Conservation (phyloP, 2,797 vertebrate genomes). For the Sebastes elongatus region DNA sequence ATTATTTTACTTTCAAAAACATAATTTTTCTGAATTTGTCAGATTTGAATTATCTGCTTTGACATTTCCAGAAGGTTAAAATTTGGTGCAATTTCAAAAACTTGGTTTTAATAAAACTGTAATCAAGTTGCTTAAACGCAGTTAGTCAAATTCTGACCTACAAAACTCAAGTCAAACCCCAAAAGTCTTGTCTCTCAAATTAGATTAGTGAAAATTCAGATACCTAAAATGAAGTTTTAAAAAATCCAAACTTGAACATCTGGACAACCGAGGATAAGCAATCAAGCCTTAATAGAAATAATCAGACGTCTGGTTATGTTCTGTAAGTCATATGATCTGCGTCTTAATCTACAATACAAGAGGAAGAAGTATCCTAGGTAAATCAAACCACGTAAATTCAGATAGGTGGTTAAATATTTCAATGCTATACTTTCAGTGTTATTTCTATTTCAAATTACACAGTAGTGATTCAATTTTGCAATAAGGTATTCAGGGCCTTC, state of each 20-base stretch:
- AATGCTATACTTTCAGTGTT: too few species aligned
- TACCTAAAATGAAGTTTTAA: neutral
- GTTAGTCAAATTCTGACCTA: neutral
- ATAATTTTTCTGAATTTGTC: too few species aligned
- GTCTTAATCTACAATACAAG: neutral
- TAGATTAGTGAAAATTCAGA: neutral
- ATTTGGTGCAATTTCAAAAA: neutral
- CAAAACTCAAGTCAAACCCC: neutral
- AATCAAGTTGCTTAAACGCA: neutral
- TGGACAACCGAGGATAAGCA: neutral
- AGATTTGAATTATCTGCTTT: too few species aligned
- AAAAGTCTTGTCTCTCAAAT: neutral
- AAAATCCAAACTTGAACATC: neutral
- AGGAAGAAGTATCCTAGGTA: neutral
- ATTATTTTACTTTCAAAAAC: too few species aligned
- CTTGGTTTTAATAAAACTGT: neutral
- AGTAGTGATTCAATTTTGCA: too few species aligned
- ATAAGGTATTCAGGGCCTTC: too few species aligned
- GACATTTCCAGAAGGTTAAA: too few species aligned
- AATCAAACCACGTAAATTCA: too few species aligned
- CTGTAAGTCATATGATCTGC: neutral
- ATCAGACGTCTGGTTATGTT: neutral
- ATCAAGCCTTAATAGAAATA: neutral
- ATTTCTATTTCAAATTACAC: too few species aligned
- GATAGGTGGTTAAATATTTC: too few species aligned